Conservation (phyloP, 2,888 invertebrate genomes). For the Dorcus hopei region DNA sequence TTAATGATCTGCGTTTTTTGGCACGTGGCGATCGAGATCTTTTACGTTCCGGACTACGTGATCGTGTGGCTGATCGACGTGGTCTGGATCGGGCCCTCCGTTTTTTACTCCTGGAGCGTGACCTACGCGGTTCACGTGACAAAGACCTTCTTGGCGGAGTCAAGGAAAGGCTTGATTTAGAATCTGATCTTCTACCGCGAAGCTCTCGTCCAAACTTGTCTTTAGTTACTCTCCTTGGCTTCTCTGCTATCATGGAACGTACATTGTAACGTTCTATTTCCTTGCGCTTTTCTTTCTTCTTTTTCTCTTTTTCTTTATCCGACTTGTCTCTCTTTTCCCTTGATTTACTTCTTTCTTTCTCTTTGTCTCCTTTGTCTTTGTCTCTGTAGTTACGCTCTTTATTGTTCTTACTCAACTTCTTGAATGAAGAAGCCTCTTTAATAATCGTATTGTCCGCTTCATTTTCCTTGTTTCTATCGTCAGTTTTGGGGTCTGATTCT, state of each 20-base stretch:
- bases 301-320: conserved; percentile 39
- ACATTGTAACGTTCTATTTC: conserved; percentile 83
- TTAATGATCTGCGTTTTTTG: conserved; percentile 37
- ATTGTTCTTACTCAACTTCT: conserved; percentile 73
- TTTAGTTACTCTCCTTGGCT: conserved; percentile 55
- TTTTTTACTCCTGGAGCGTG: conserved; percentile 29
- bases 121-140: conserved; percentile 37
- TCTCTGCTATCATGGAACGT: conserved; percentile 70
- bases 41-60: conserved; percentile 27
- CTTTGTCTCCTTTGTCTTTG: conserved; percentile 48
- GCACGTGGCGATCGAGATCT: conserved; percentile 34
- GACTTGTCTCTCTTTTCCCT: conserved; percentile 40
- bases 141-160: conserved; percentile 37
- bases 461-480: conserved; percentile 50
- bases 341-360: conserved; percentile 44
- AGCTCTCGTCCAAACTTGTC: conserved; percentile 79
- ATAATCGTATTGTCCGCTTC: conserved; percentile 18
- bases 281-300: conserved; percentile 64
- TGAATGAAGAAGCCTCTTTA: conserved; percentile 60
- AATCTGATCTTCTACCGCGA: conserved; percentile 29
- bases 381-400: conserved; percentile 78
- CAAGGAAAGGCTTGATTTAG: conserved; percentile 32
- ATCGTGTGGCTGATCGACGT: conserved; percentile 19
- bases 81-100: conserved; percentile 22
- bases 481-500: conserved; percentile 54